A percentile compares a stretch with the other conserved stretches of the same genome.
Evolutionary conservation across 2,797 vertebrate genomes (phyloP).

Genomic region (Podarcis siculus): DNA sequence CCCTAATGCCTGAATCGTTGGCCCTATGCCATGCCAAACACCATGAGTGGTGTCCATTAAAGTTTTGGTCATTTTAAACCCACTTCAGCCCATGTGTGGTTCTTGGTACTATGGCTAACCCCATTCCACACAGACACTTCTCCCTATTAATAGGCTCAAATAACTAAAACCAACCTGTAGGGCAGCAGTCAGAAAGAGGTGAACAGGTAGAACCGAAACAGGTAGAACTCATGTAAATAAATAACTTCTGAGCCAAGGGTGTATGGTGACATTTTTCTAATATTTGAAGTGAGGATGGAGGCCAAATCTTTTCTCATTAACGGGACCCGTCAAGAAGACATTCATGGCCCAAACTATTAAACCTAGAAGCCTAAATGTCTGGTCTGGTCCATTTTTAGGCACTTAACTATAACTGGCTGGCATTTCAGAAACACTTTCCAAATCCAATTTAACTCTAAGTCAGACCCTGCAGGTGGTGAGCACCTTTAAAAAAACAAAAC

Average conservation of each 20-base stretch:
- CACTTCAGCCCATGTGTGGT: too few relatives aligned
- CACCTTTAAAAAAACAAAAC: constrained; percentile 4
- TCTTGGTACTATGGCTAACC: too few relatives aligned
- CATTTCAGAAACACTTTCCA: neutral
- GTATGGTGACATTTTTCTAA: neutral
- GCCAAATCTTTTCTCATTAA: constrained; percentile 6
- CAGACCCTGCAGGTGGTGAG: constrained; percentile 3
- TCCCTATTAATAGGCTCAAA: neutral
- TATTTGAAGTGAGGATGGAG: neutral
- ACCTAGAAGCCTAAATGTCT: neutral
- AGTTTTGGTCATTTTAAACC: too few relatives aligned
- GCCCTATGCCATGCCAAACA: too few relatives aligned
- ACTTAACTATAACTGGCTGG: constrained; percentile 9
- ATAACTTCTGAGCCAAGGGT: neutral
- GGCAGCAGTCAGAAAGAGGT: too few relatives aligned
- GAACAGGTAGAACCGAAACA: neutral
- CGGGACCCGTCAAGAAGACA: neutral
- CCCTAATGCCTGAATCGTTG: too few relatives aligned
- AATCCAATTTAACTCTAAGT: neutral
- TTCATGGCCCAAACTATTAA: constrained; percentile 13
- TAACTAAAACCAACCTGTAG: neutral
- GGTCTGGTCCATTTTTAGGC: neutral
- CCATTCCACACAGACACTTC: too few relatives aligned
- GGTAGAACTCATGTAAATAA: neutral
- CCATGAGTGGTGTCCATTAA: too few relatives aligned